phyloP scores from a whole-genome alignment of 2,888 invertebrate genomes.

The Parnassius glacialis region DNA sequence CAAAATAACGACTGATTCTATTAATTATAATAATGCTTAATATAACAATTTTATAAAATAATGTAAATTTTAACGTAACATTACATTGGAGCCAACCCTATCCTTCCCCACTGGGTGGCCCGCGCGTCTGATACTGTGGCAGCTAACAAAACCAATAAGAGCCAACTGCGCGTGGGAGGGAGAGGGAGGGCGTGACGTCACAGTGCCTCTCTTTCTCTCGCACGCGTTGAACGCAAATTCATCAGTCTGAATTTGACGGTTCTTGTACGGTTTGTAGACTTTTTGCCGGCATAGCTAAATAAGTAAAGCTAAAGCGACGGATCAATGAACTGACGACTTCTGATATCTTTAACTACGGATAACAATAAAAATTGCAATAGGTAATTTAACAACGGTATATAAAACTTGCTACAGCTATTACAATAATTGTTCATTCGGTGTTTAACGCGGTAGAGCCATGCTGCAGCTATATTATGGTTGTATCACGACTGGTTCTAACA shows the following conservation, averaged over 20 bases:
- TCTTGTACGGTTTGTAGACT: constrained; percentile 15
- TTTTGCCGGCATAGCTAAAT: constrained; percentile 16
- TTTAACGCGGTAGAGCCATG: no score
- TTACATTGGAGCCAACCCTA: constrained; percentile 52
- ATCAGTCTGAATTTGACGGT: constrained; percentile 25
- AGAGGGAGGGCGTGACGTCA: constrained; percentile 40
- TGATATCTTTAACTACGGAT: neutral
- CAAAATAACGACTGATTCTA: no score
- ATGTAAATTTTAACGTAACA: neutral
- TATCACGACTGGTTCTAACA: no score
- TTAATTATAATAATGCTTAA: no score
- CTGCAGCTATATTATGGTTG: no score
- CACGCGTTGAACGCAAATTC: constrained; percentile 17
- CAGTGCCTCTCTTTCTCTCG: constrained; percentile 22
- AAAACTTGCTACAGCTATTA: neutral
- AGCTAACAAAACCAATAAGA: constrained; percentile 62
- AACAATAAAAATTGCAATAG: neutral
- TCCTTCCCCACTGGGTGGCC: constrained; percentile 65
- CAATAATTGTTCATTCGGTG: no score
- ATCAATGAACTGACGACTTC: constrained; percentile 11
- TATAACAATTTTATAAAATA: no score
- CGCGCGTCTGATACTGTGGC: constrained; percentile 58
- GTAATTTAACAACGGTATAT: neutral
- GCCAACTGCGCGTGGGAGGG: constrained; percentile 47
- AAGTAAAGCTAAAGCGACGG: constrained; percentile 1